Evolutionary conservation across 2,888 invertebrate genomes (phyloP), one percentile per base, ranked within the genome.

Genomic region (Lasius platythorax): DNA sequence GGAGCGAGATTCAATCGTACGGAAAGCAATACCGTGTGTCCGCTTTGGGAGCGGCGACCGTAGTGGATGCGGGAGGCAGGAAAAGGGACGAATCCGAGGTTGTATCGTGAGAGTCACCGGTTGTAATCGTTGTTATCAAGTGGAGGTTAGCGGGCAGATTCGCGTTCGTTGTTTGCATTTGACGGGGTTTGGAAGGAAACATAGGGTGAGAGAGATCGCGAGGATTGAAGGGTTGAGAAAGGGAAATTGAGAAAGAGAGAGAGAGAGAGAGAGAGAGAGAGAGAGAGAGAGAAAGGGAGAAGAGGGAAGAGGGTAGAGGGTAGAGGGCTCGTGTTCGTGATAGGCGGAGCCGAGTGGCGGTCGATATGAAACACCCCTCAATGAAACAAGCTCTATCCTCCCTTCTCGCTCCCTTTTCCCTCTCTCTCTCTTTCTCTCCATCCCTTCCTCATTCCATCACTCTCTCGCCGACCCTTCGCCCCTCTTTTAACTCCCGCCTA

Each of bases 311-410:
- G 37, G 56, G 28, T 12, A 81, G 84, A 82, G 87, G 82, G 85
- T 76, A 85, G 83, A 86, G 85, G 86, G 86, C 84, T 87, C 79
- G 85, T 84, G 68, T 87, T 89, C 85, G 87, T 83, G 85, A 88
- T 88, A 91, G 91, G 92, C 91, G 92, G 91, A 92, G 92, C 91
- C 89, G 90, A 90, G 91, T 91, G 84, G 88, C 88, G 92, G 91
- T 92, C 92, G 92, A 93, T 92, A 93, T 90, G 91, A 92, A 91
- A 91, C 90, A 92, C 89, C 91, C 90, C 91, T 90, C 89, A 89
- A 91, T 92, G 91, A 91, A 92, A 92, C 91, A 89, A 91, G 87
- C 91, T 89, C 90, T 66, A 74, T 85, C 74, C 72, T 68, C 37
- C 58, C 66, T 63, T 82, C 56, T 70, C 66, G 46, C 37, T 61